Base-by-base conservation (phyloP, 2,113 vertebrate species). In the Myotis lucifugus region DNA sequence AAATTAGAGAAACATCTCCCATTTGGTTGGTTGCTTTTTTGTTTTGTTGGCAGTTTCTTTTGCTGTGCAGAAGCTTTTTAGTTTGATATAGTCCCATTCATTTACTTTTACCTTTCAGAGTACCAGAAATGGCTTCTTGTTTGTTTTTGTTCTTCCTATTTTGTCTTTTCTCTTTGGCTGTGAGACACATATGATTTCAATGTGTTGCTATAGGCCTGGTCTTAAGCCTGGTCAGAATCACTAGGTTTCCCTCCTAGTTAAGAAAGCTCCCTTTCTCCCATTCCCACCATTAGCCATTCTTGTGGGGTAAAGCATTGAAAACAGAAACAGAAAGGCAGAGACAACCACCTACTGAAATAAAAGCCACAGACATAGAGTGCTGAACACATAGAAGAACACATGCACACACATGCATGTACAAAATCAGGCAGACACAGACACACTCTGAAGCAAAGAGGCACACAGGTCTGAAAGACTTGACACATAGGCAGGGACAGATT, bases 321-420 rank as follows among this genome's bases (percentile, higher is more conserved):
- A 54, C 34, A 83, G 72, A 90, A 96, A 93, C 54, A 96, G 77
- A 91, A 89, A 93, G 10, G 19, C 15, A 54, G 29, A 32, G 67
- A 66, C 61, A 90, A 78, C 50, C 64, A 94, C 29, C 19, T 85
- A 48, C 23, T 54, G 32, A 94, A 96, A 79, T 86, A 87, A 70
- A 90, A 64, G n/a, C 27, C 61, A 85, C 17, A 46, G 79, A 64
- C 8, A 18, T 9, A 29, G 48, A 82, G 34, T 61, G 69, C 50
- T 83, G 69, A 91, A 27, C 72, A 88, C 23, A 59, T 32, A 95
- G 37, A 91, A 67, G 21, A 76, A 32, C n/a, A 91, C 50, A 40
- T 6, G 11, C n/a, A 4, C 5, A 64, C 14, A n/a, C 12, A 48
- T 46, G 32, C 11, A 6, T 9, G 25, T 37, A 66, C 85, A 90